A percentile compares a stretch with the other conserved stretches of the same genome.
phyloP scores from a whole-genome alignment of 2,797 vertebrate species.

The Tenualosa thibaudeaui region DNA sequence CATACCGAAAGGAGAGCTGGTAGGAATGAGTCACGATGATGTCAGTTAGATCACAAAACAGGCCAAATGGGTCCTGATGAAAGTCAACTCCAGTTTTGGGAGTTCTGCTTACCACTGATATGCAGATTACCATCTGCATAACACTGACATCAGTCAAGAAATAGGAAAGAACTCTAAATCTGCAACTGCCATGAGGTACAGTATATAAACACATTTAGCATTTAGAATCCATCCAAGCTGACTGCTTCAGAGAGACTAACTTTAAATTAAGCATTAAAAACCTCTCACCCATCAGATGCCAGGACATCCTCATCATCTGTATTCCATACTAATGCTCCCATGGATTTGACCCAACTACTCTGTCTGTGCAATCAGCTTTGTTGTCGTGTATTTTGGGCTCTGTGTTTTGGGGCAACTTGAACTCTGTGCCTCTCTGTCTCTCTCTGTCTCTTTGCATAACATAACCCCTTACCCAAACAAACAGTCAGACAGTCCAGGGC shows the following conservation, averaged over 20 bases:
- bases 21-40: background rate
- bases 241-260: background rate
- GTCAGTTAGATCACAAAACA: background rate
- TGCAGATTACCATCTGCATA: background rate
- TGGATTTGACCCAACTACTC: background rate
- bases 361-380: background rate
- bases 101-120: background rate
- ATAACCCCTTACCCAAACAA: no score
- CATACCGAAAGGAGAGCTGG: background rate
- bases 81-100: background rate
- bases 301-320: background rate
- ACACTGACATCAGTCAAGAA: background rate
- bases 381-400: background rate
- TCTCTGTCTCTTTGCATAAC: background rate
- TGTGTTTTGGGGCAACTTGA: background rate
- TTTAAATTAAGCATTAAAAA: slow-evolving; percentile 10
- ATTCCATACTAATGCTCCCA: background rate
- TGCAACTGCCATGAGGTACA: background rate
- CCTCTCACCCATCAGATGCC: background rate
- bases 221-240: background rate
- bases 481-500: no score
- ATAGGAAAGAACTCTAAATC: background rate
- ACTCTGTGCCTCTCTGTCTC: no score
- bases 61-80: background rate
- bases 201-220: background rate